Conservation (phyloP, 2,888 invertebrate genomes). For the Parnassius smintheus region DNA sequence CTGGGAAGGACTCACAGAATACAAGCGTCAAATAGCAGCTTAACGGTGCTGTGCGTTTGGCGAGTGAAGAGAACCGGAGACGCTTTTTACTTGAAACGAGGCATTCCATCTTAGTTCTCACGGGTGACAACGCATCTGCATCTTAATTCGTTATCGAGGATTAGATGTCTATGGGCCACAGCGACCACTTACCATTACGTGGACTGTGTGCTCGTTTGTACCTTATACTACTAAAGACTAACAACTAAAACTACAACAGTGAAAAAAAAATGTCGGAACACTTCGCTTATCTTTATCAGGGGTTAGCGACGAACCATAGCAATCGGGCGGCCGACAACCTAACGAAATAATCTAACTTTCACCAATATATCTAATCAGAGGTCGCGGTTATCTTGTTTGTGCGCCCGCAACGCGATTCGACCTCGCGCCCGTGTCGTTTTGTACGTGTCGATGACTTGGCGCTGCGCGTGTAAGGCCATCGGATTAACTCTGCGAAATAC, state of each 20-base stretch:
- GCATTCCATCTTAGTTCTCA: too few species aligned
- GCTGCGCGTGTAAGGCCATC: not conserved
- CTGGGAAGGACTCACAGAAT: too few species aligned
- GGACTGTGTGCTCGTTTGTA: too few species aligned
- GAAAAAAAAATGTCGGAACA: not conserved
- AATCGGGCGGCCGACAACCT: slow-evolving; percentile 3
- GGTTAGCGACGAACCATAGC: not conserved
- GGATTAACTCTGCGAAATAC: not conserved
- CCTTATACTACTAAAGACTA: too few species aligned
- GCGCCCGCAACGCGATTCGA: not conserved
- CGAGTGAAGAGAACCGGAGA: too few species aligned
- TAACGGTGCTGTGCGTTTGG: too few species aligned
- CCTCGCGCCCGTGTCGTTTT: not conserved
- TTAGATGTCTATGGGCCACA: too few species aligned
- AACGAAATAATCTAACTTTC: slow-evolving; percentile 2
- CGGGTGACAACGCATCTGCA: too few species aligned
- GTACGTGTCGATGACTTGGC: slow-evolving; percentile 1
- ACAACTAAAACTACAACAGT: not conserved
- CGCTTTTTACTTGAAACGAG: too few species aligned
- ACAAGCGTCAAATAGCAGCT: too few species aligned
- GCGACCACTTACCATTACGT: too few species aligned
- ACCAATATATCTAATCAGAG: slow-evolving; percentile 5
- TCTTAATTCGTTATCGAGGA: too few species aligned
- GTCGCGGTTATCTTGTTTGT: slow-evolving; percentile 8
- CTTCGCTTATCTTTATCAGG: not conserved